Conservation (phyloP, 2,797 vertebrate species). For the Gastrophryne carolinensis region DNA sequence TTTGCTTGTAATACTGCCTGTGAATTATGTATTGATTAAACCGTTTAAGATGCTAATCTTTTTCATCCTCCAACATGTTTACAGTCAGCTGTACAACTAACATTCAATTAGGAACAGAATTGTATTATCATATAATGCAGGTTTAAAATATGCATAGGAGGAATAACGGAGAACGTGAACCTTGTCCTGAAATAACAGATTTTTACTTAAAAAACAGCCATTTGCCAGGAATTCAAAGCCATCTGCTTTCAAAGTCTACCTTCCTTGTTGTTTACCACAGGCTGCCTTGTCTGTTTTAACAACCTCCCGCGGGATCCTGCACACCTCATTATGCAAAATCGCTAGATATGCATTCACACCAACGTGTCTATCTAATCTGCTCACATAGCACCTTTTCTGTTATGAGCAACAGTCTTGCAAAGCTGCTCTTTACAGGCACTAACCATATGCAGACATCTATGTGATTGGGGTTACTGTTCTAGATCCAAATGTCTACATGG, state of each 20-base stretch:
- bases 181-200: conserved; percentile 64
- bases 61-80: conserved; percentile 25
- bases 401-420: conserved; percentile 66
- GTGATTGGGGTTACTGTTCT: conserved; percentile 59
- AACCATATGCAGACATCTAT: conserved; percentile 61
- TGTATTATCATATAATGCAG: conserved; percentile 60
- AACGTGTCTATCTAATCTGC: conserved; percentile 72
- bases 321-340: conserved; percentile 77
- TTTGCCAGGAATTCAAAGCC: conserved; percentile 77
- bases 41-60: conserved; percentile 47
- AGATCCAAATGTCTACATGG: conserved; percentile 56
- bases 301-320: conserved; percentile 79
- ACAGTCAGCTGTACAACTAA: conserved; percentile 51
- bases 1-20: conserved; percentile 12
- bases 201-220: conserved; percentile 68
- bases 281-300: conserved; percentile 80
- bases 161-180: conserved; percentile 54
- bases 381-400: conserved; percentile 66
- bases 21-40: conserved; percentile 42
- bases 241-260: conserved; percentile 78
- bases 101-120: conserved; percentile 57
- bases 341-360: conserved; percentile 73
- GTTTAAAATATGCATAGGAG: conserved; percentile 64
- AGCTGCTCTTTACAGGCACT: conserved; percentile 67
- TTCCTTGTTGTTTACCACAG: conserved; percentile 76